Evolutionary conservation across 2,797 vertebrate species (phyloP).

Genomic region (Anguilla pacifica): DNA sequence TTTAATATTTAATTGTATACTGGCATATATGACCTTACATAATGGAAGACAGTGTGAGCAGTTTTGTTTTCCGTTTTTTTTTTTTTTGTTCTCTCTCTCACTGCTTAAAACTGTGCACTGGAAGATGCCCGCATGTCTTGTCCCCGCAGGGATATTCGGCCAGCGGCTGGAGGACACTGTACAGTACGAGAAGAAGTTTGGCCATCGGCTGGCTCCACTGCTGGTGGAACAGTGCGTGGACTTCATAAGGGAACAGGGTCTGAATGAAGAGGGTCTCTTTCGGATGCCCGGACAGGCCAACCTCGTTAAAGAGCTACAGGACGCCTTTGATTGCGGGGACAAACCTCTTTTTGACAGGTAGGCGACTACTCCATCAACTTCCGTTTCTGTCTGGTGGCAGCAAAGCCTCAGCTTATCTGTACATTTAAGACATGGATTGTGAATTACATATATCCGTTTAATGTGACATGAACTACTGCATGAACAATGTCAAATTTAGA

Average conservation of each 20-base stretch:
- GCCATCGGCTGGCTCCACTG: slow-evolving; percentile 82
- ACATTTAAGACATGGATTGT: not conserved
- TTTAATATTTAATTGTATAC: not conserved
- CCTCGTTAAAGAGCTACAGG: slow-evolving; percentile 92
- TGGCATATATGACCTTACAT: not conserved
- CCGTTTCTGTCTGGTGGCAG: not conserved
- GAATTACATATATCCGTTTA: not conserved
- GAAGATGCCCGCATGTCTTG: slow-evolving; percentile 16
- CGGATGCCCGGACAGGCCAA: slow-evolving; percentile 94
- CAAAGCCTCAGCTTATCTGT: not conserved
- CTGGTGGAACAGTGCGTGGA: slow-evolving; percentile 96
- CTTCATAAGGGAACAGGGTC: slow-evolving; percentile 87
- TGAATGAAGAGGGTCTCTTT: slow-evolving; percentile 92
- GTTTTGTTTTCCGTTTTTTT: not conserved
- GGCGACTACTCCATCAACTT: not conserved
- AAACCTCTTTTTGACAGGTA: slow-evolving; percentile 95
- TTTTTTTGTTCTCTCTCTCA: not conserved
- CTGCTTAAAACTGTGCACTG: not conserved
- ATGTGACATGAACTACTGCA: not conserved
- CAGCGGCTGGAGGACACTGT: slow-evolving; percentile 91
- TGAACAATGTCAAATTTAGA: not conserved
- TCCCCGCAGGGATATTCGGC: slow-evolving; percentile 85
- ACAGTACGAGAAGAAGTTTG: slow-evolving; percentile 83
- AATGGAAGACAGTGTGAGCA: slow-evolving; percentile 3
- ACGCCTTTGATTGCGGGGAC: slow-evolving; percentile 94